Evolutionary conservation across 2,888 invertebrate genomes (phyloP).

Genomic region (Heliconius sara): DNA sequence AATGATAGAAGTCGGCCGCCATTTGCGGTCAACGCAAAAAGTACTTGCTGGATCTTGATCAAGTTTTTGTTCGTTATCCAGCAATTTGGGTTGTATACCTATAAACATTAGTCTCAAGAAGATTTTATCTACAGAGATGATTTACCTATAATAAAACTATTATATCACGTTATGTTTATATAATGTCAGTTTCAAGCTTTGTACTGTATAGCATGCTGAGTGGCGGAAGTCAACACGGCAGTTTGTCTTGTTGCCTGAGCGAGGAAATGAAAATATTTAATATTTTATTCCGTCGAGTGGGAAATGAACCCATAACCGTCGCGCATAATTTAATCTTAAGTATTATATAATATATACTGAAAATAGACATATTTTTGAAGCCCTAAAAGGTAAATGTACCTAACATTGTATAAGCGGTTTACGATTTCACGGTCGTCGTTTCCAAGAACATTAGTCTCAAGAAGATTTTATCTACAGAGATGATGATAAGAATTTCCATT

Average conservation of each 20-base stretch:
- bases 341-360: background rate
- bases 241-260: background rate
- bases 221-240: background rate
- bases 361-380: background rate
- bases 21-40: constrained; percentile 3
- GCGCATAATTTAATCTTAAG: background rate
- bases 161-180: background rate
- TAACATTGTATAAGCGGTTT: constrained; percentile 38
- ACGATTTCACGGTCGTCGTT: constrained; percentile 47
- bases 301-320: no score
- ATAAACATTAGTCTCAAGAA: no score
- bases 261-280: background rate
- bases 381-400: background rate
- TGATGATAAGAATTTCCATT: constrained; percentile 71
- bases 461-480: constrained; percentile 68
- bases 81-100: background rate
- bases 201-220: background rate
- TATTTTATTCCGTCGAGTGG: background rate
- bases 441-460: constrained; percentile 55
- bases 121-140: no score
- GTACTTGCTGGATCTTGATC: background rate
- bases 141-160: no score
- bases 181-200: no score
- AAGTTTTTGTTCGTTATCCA: background rate
- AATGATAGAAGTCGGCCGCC: background rate